phyloP scores from a whole-genome alignment of 2,888 invertebrate species.

The Tanypteryx hageni region DNA sequence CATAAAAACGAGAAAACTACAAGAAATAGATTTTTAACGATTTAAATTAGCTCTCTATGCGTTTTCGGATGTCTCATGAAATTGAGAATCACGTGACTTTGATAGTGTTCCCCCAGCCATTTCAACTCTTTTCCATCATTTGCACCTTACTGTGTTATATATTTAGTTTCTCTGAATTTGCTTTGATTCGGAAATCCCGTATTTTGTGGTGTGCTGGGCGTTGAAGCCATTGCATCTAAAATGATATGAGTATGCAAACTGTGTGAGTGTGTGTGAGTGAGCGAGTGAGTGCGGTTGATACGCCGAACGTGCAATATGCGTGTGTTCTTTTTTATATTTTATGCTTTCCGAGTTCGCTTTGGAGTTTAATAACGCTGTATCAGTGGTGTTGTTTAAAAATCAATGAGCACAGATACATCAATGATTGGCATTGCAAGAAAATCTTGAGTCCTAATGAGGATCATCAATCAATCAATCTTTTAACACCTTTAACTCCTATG shows the following conservation, averaged over 20 bases:
- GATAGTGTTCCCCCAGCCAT: too few relatives aligned
- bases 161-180: background rate
- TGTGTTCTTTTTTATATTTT: background rate
- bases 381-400: background rate
- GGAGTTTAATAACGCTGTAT: conserved; percentile 19
- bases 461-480: background rate
- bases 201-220: background rate
- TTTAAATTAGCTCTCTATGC: too few relatives aligned
- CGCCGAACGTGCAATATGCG: conserved; percentile 2
- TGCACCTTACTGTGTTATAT: background rate
- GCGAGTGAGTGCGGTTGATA: background rate
- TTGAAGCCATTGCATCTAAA: background rate
- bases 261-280: conserved; percentile 8
- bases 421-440: background rate
- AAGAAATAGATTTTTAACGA: too few relatives aligned
- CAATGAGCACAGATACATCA: background rate
- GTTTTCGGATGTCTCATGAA: too few relatives aligned
- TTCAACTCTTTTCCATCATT: background rate
- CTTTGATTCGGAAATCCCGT: background rate
- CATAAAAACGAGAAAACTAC: too few relatives aligned
- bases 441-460: background rate
- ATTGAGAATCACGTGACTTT: too few relatives aligned
- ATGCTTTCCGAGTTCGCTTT: conserved; percentile 49
- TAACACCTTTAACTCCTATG: background rate
- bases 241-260: background rate